These are phyloP conservation scores for Ptychobarbus kaznakovi DNA, from an alignment of 2,797 vertebrate species.

Conservation along the genomic window DNA sequence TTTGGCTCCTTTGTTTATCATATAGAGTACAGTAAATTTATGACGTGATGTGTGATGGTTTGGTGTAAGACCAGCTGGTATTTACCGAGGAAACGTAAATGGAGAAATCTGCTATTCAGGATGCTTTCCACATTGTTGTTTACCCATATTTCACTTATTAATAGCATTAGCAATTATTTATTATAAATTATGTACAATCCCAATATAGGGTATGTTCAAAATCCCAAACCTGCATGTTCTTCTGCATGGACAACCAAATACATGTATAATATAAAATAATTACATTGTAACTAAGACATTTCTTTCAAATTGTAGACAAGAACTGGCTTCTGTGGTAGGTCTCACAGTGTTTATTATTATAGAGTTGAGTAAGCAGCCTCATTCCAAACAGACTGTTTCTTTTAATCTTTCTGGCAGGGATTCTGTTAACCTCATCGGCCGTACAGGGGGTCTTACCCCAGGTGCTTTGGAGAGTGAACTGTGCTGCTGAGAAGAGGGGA, in stretches of 20 bases:
- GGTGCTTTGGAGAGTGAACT: conserved; percentile 33
- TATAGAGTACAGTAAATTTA: not conserved
- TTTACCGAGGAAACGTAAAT: not conserved
- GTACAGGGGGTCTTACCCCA: conserved; percentile 35
- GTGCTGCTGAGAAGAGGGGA: conserved; percentile 22
- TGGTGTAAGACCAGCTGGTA: not conserved
- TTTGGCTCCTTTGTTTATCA: not conserved
- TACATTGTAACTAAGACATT: conserved; percentile 10
- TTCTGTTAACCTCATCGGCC: conserved; percentile 24
- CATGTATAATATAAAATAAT: not conserved
- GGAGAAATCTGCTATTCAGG: not conserved
- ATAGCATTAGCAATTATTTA: not conserved
- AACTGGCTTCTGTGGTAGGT: conserved; percentile 39
- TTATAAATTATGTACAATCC: not conserved
- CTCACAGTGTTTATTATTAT: conserved; percentile 41
- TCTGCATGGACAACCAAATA: not conserved
- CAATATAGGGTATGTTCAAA: not conserved
- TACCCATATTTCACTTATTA: not conserved
- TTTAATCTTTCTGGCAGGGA: conserved; percentile 46
- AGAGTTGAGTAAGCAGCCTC: conserved; percentile 33
- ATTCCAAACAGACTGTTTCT: conserved; percentile 37
- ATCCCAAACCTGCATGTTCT: not conserved
- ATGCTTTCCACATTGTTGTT: not conserved
- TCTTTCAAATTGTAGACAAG: not conserved
- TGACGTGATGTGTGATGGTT: not conserved